Percentiles rank a stretch among this genome's conserved stretches.
These are phyloP conservation scores for Crotophaga sulcirostris DNA, from an alignment of 2,113 vertebrate species.

Conservation along the genomic window DNA sequence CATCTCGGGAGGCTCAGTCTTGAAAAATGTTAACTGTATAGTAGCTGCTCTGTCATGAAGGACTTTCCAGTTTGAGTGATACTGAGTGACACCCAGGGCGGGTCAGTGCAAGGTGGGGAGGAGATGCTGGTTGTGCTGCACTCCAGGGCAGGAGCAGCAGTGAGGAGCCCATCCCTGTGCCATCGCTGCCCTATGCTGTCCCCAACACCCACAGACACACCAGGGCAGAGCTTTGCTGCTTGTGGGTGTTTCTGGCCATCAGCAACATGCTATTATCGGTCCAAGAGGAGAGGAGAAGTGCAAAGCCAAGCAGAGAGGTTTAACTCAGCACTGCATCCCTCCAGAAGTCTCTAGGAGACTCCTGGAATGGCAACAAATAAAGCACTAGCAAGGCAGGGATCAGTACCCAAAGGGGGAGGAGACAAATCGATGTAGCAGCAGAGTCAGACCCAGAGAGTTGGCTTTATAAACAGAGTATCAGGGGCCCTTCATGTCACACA, in stretches of 20 bases:
- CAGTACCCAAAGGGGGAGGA: not conserved
- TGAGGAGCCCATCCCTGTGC: rapidly evolving
- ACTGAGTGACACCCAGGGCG: rapidly evolving
- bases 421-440: rapidly evolving
- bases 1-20: not conserved
- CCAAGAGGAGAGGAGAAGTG: not conserved
- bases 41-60: not conserved
- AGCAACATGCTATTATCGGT: rapidly evolving
- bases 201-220: rapidly evolving
- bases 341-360: not conserved
- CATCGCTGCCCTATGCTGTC: rapidly evolving
- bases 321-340: not conserved
- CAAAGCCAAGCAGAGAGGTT: not conserved
- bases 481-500: not conserved
- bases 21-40: not conserved
- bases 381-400: rapidly evolving
- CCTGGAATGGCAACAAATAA: not conserved
- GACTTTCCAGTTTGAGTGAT: not conserved
- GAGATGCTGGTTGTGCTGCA: not conserved
- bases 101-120: not conserved
- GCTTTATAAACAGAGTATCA: not conserved
- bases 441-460: not conserved
- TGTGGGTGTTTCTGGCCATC: not conserved
- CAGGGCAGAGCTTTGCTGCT: not conserved
- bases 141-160: rapidly evolving